phyloP scores from a whole-genome alignment of 1,140 invertebrate genomes.

The Euglossa dilemma region DNA sequence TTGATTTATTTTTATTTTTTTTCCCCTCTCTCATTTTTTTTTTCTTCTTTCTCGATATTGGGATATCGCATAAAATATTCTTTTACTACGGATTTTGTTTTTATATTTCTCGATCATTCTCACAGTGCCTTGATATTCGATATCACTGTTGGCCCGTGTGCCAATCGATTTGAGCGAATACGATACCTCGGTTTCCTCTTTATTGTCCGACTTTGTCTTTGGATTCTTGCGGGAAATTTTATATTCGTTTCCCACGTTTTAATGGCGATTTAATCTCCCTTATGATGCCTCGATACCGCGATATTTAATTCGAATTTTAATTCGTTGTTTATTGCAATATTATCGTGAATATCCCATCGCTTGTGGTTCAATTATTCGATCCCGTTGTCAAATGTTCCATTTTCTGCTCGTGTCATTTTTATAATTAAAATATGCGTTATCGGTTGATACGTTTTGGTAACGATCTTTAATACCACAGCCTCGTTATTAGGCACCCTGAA shows the following conservation, averaged over 20 bases:
- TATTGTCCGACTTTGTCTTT: neutral
- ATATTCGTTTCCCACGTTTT: neutral
- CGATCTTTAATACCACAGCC: slow-evolving; percentile 84
- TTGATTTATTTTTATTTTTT: neutral
- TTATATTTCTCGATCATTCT: too few species aligned
- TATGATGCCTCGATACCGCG: too few species aligned
- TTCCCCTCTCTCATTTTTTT: neutral
- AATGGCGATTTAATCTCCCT: too few species aligned
- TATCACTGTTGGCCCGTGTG: neutral
- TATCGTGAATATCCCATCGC: too few species aligned
- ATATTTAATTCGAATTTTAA: too few species aligned
- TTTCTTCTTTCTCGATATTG: neutral
- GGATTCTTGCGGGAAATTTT: neutral
- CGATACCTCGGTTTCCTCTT: neutral
- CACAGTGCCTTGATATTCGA: neutral
- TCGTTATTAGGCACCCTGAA: slow-evolving; percentile 93
- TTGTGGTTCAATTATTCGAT: too few species aligned
- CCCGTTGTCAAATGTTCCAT: too few species aligned
- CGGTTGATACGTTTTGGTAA: too few species aligned
- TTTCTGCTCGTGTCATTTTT: neutral
- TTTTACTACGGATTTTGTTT: neutral
- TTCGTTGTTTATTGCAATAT: too few species aligned
- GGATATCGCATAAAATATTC: too few species aligned
- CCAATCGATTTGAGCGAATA: neutral
- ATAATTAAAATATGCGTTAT: neutral